Evolutionary conservation across 2,113 vertebrate species (phyloP).

Genomic region (Mola mola): DNA sequence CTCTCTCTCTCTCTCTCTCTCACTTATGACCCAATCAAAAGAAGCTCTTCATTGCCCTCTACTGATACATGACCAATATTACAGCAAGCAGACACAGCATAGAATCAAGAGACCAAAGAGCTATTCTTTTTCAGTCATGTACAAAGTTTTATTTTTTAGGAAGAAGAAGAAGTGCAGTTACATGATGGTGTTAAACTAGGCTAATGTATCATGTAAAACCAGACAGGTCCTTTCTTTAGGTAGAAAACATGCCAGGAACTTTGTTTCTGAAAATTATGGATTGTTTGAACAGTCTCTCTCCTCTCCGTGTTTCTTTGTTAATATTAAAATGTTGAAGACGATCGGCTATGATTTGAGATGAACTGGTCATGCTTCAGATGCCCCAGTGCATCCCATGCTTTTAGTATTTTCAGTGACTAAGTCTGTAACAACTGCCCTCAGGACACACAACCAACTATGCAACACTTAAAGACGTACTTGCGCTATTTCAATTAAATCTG

Average conservation of each 20-base stretch:
- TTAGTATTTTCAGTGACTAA: constrained; percentile 2
- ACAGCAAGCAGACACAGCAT: constrained; percentile 16
- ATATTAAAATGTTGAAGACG: too few relatives aligned
- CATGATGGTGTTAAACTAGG: constrained; percentile 46
- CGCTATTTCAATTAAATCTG: constrained; percentile 34
- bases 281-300: too few relatives aligned
- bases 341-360: constrained; percentile 8
- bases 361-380: constrained; percentile 36
- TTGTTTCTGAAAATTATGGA: constrained; percentile 34
- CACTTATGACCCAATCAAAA: too few relatives aligned
- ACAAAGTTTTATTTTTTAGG: constrained; percentile 77
- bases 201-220: constrained; percentile 44
- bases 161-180: constrained; percentile 61
- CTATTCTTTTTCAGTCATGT: constrained; percentile 50
- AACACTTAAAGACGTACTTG: constrained; percentile 26
- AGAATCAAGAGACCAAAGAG: background rate
- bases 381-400: constrained; percentile 27
- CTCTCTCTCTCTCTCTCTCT: too few relatives aligned
- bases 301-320: too few relatives aligned
- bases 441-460: background rate
- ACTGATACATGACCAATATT: constrained; percentile 45
- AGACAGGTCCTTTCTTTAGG: constrained; percentile 31
- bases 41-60: constrained; percentile 59
- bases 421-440: constrained; percentile 17
- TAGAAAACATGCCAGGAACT: constrained; percentile 65